Conservation (phyloP, 35 echinoderm and acorn worm species). For the Patiria miniata region DNA sequence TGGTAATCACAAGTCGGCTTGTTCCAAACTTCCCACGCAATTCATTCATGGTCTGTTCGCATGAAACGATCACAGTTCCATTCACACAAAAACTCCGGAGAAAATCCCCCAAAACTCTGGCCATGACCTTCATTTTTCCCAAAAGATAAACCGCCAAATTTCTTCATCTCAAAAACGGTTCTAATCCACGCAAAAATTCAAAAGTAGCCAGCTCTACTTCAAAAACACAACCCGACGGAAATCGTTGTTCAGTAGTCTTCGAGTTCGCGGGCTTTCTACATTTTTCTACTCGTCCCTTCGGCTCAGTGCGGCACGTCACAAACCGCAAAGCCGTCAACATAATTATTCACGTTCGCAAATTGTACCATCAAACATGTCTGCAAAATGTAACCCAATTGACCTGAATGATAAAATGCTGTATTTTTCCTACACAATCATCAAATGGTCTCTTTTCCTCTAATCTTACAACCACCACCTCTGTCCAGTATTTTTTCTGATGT, state of each 20-base stretch:
- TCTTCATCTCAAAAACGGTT: slow-evolving; percentile 4
- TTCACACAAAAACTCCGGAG: background rate
- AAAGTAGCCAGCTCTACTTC: slow-evolving; percentile 19
- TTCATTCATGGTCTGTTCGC: no score
- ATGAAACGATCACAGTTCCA: background rate
- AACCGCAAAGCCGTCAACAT: background rate
- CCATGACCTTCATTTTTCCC: slow-evolving; percentile 27
- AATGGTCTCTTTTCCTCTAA: background rate
- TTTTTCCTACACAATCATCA: background rate
- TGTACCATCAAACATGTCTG: slow-evolving; percentile 1
- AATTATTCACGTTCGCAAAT: slow-evolving; percentile 14
- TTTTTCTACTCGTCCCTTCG: background rate
- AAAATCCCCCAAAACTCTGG: background rate
- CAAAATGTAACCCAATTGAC: background rate
- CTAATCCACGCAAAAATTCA: slow-evolving; percentile 3
- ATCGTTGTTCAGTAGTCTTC: background rate
- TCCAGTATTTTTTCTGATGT: background rate
- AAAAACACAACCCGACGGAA: slow-evolving; percentile 6
- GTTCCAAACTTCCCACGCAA: no score
- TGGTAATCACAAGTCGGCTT: no score
- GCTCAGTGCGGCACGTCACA: background rate
- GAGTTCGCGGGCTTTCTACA: slow-evolving; percentile 11
- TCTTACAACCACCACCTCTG: background rate
- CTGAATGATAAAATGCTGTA: background rate
- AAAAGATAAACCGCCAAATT: slow-evolving; percentile 28